Evolutionary conservation across 2,113 vertebrate genomes (phyloP).

Genomic region (Noctilio leporinus): DNA sequence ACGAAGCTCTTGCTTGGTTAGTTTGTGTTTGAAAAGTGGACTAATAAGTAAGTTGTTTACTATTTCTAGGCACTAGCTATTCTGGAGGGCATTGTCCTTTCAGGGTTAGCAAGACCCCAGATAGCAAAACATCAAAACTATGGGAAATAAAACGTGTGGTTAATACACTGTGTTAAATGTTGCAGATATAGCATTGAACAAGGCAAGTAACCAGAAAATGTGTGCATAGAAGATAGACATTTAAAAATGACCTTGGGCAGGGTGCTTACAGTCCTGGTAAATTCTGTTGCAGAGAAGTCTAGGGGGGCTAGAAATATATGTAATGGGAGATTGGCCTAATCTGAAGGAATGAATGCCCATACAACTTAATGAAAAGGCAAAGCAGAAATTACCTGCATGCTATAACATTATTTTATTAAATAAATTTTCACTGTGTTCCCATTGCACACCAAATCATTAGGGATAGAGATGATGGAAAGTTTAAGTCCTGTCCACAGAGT

Average conservation of each 20-base stretch:
- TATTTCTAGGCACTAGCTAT: neutral
- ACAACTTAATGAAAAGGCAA: neutral
- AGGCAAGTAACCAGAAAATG: neutral
- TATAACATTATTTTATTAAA: neutral
- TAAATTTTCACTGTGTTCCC: neutral
- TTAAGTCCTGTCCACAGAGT: neutral
- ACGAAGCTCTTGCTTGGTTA: neutral
- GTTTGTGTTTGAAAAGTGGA: neutral
- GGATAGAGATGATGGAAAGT: neutral
- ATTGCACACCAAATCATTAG: neutral
- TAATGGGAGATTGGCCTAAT: neutral
- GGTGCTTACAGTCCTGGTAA: neutral
- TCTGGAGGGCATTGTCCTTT: too few relatives aligned
- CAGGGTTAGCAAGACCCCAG: neutral
- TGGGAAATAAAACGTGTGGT: neutral
- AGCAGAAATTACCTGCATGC: neutral
- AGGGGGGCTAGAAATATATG: neutral
- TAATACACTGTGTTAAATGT: neutral
- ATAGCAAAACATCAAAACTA: neutral
- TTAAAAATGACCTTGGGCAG: too few relatives aligned
- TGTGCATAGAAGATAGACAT: neutral
- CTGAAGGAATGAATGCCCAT: neutral
- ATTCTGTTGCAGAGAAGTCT: neutral
- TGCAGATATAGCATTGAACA: neutral
- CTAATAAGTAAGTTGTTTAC: neutral